These are phyloP conservation scores for Dasypogon diadema DNA, from an alignment of 2,888 invertebrate genomes.

Conservation along the genomic window DNA sequence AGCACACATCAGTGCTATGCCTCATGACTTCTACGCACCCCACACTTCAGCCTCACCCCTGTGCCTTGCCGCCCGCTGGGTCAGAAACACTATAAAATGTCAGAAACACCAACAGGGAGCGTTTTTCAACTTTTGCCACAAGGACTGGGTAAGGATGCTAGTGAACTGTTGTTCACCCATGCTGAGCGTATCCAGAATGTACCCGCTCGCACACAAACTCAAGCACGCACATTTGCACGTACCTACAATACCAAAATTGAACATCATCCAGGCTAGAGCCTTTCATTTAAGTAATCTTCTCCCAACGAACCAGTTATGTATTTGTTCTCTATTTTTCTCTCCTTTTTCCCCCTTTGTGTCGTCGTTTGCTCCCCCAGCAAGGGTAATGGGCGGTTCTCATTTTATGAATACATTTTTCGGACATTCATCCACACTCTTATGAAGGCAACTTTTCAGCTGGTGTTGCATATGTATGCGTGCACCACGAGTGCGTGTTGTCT, in stretches of 20 bases:
- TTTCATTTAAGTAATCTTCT: constrained; percentile 47
- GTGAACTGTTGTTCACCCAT: constrained; percentile 20
- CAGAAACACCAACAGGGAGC: constrained; percentile 19
- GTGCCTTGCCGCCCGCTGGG: constrained; percentile 5
- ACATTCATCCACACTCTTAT: constrained; percentile 43
- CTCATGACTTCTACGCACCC: background rate
- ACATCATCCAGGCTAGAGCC: constrained; percentile 24
- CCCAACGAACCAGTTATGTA: constrained; percentile 44
- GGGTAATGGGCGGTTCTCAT: constrained; percentile 44
- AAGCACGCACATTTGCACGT: background rate
- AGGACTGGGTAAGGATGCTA: constrained; percentile 41
- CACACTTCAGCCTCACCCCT: background rate
- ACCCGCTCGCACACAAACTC: background rate
- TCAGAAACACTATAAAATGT: constrained; percentile 46
- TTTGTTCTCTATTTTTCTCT: constrained; percentile 49
- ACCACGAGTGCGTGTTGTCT: constrained; percentile 39
- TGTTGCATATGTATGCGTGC: background rate
- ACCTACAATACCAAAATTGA: constrained; percentile 2
- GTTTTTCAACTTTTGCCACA: constrained; percentile 42
- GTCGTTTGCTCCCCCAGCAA: constrained; percentile 22
- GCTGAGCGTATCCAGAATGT: background rate
- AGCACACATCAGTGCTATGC: background rate
- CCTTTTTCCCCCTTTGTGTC: constrained; percentile 30
- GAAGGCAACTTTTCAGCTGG: constrained; percentile 34
- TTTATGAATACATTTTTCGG: constrained; percentile 49